phyloP scores from a whole-genome alignment of 2,113 vertebrate genomes.

The Etheostoma spectabile region DNA sequence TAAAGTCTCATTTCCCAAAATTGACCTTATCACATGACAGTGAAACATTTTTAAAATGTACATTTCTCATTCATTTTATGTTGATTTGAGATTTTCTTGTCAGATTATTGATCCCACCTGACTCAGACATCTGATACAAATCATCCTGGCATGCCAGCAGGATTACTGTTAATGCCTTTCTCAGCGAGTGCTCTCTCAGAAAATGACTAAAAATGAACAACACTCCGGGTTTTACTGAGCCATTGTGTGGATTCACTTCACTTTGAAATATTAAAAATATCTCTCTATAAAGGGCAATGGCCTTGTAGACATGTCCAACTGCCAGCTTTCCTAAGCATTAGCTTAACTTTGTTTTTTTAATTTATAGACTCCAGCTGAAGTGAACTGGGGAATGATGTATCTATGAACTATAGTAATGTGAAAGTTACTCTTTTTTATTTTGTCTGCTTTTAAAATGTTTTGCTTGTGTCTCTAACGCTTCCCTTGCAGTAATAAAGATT shows the following conservation, averaged over 20 bases:
- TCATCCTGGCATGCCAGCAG: conserved; percentile 9
- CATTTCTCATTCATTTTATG: conserved; percentile 7
- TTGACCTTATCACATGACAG: not conserved
- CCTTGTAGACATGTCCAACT: conserved; percentile 43
- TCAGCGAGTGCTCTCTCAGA: conserved; percentile 15
- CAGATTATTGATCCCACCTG: conserved; percentile 16
- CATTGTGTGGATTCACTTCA: conserved; percentile 30
- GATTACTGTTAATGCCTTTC: not conserved
- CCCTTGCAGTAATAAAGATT: conserved; percentile 62
- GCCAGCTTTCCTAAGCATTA: conserved; percentile 49
- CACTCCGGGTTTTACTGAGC: conserved; percentile 6
- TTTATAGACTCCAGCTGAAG: conserved; percentile 69
- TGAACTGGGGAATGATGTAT: conserved; percentile 67
- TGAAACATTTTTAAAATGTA: not conserved
- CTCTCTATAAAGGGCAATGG: conserved; percentile 28
- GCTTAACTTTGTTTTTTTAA: conserved; percentile 65
- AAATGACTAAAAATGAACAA: conserved; percentile 27
- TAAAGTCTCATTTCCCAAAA: conserved; percentile 15
- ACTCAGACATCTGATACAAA: conserved; percentile 6
- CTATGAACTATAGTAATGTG: conserved; percentile 77
- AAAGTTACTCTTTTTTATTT: conserved; percentile 67
- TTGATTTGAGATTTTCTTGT: conserved; percentile 25
- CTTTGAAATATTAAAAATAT: conserved; percentile 18
- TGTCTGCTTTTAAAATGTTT: conserved; percentile 46
- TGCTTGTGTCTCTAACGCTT: conserved; percentile 45